Evolutionary conservation across 2,113 vertebrate genomes (phyloP).

Genomic region (Scomber scombrus): DNA sequence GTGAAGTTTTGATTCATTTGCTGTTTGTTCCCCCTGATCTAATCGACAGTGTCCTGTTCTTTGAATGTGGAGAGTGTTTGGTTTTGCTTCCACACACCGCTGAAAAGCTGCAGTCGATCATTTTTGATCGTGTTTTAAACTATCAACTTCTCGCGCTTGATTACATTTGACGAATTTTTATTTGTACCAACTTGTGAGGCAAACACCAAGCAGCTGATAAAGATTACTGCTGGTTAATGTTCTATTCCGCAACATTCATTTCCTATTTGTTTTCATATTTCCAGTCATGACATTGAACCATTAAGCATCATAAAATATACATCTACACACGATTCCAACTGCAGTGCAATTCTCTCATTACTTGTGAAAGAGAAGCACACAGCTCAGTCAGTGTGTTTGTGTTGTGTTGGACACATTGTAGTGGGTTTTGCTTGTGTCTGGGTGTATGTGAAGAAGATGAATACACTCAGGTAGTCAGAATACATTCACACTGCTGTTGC

Average conservation of each 20-base stretch:
- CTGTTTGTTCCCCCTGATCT: constrained; percentile 47
- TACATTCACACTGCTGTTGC: not conserved
- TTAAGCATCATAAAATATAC: constrained; percentile 45
- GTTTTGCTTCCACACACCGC: constrained; percentile 19
- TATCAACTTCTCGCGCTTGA: constrained; percentile 45
- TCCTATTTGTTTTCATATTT: constrained; percentile 48
- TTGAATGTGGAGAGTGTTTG: constrained; percentile 22
- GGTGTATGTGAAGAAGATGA: not conserved
- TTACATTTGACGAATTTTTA: constrained; percentile 67
- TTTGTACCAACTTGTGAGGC: constrained; percentile 70
- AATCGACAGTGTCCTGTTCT: constrained; percentile 27
- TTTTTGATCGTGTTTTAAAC: constrained; percentile 40
- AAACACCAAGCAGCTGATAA: constrained; percentile 72
- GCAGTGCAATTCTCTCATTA: constrained; percentile 12
- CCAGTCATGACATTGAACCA: constrained; percentile 27
- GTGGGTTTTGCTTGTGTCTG: not conserved
- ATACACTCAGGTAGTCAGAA: not conserved
- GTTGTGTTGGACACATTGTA: not conserved
- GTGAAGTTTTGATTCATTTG: constrained; percentile 63
- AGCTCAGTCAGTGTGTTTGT: not conserved
- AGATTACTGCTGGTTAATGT: constrained; percentile 62
- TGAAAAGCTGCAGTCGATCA: constrained; percentile 51
- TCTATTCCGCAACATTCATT: constrained; percentile 35
- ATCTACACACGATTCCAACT: constrained; percentile 12
- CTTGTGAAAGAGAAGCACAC: not conserved